Conservation (phyloP, 2,888 invertebrate species). For the Amiota communis region DNA sequence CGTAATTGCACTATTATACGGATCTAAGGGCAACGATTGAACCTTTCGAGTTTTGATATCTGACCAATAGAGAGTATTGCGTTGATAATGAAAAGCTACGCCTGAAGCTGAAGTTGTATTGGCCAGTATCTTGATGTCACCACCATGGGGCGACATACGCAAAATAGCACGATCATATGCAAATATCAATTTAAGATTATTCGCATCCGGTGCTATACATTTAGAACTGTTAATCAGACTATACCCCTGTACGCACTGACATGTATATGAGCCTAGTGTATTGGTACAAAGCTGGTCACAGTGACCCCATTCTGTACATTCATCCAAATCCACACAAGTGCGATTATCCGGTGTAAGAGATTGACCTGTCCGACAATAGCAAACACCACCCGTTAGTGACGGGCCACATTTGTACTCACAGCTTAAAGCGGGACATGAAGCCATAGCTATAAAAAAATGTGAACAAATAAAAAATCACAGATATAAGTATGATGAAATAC, state of each 20-base stretch:
- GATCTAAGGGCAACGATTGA: constrained; percentile 73
- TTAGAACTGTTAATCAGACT: constrained; percentile 77
- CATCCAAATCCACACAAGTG: constrained; percentile 93
- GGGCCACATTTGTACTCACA: constrained; percentile 95
- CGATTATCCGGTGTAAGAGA: constrained; percentile 87
- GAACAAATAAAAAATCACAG: neutral
- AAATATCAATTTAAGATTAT: constrained; percentile 78
- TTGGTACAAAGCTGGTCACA: constrained; percentile 97
- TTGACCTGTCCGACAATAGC: constrained; percentile 90
- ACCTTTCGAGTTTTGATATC: constrained; percentile 91
- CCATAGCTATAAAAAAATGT: constrained; percentile 75
- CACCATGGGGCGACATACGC: constrained; percentile 81
- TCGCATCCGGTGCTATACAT: constrained; percentile 78
- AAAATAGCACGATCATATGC: constrained; percentile 83
- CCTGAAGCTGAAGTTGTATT: constrained; percentile 91
- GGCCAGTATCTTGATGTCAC: constrained; percentile 78
- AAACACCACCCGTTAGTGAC: constrained; percentile 90
- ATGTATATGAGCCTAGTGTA: constrained; percentile 86
- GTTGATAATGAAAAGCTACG: constrained; percentile 86
- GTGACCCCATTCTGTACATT: constrained; percentile 92
- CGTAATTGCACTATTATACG: constrained; percentile 73
- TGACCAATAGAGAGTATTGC: constrained; percentile 89
- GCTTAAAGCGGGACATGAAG: constrained; percentile 86
- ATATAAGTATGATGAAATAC: neutral
- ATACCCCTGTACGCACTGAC: constrained; percentile 88